Percentiles rank a stretch among this genome's conserved stretches.
phyloP scores from a whole-genome alignment of 2,113 vertebrate genomes.

The Donacobius atricapilla region DNA sequence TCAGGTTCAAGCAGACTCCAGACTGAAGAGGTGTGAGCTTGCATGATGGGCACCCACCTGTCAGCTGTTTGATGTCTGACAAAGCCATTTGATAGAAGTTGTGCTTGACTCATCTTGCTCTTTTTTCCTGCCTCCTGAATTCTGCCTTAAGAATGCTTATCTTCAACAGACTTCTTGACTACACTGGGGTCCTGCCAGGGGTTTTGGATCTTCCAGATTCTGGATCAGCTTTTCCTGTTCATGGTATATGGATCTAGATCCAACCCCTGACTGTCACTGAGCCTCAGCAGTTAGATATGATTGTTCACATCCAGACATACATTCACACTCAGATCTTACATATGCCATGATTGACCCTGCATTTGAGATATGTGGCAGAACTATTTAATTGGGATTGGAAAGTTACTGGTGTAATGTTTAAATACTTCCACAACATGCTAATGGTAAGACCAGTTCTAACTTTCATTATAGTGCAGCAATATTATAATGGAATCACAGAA shows the following conservation, averaged over 20 bases:
- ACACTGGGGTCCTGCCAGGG: background rate
- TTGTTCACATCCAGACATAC: background rate
- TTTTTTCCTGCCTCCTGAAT: background rate
- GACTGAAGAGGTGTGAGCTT: background rate
- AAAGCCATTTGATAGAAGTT: background rate
- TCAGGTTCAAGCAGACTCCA: background rate
- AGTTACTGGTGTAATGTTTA: background rate
- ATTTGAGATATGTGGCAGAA: background rate
- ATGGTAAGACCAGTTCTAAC: background rate
- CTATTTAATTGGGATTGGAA: background rate
- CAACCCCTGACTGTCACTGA: background rate
- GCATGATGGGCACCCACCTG: fast-evolving
- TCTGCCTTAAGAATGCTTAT: background rate
- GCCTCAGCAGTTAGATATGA: background rate
- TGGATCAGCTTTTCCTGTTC: background rate
- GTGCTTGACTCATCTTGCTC: background rate
- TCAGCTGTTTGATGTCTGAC: background rate
- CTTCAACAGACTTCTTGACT: background rate
- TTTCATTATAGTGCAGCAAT: background rate
- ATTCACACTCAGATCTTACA: background rate
- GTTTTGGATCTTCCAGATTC: background rate
- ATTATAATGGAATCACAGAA: background rate
- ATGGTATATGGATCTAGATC: background rate
- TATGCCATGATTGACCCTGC: background rate
- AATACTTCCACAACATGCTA: background rate